A percentile compares a stretch with the other conserved stretches of the same genome.
Conservation (phyloP, 2,797 vertebrate species). For the Pipistrellus pygmaeus region DNA sequence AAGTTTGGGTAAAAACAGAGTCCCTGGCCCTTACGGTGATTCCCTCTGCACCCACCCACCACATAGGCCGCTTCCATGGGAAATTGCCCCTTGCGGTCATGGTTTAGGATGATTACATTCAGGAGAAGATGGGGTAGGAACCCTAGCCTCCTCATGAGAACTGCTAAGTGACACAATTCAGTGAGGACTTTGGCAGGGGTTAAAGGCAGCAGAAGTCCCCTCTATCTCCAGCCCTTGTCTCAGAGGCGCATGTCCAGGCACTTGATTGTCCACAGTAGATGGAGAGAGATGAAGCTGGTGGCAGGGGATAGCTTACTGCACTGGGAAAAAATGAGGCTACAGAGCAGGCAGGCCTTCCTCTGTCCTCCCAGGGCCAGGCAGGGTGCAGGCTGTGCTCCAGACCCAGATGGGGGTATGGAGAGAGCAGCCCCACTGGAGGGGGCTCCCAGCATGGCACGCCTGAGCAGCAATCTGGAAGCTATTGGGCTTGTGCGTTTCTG, state of each 20-base stretch:
- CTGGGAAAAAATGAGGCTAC: neutral
- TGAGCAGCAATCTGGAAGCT: conserved; percentile 89
- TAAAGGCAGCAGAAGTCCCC: neutral
- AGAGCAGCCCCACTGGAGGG: conserved; percentile 62
- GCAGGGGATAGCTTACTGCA: neutral
- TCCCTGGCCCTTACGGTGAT: neutral
- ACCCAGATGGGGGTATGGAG: conserved; percentile 59
- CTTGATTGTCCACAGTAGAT: neutral
- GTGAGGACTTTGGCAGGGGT: neutral
- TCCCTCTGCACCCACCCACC: neutral
- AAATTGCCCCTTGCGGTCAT: neutral
- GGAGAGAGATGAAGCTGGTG: neutral
- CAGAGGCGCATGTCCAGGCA: neutral
- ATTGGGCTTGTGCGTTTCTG: conserved; percentile 85
- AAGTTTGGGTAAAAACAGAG: neutral
- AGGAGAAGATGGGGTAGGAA: neutral
- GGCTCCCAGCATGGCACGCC: conserved; percentile 79
- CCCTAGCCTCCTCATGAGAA: neutral
- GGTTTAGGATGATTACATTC: neutral
- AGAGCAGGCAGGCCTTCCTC: conserved; percentile 23
- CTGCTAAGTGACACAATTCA: neutral
- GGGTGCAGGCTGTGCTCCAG: conserved; percentile 67
- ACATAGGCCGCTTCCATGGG: neutral
- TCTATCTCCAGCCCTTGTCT: conserved; percentile 30
- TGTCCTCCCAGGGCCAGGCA: conserved; percentile 61